Conservation (phyloP, 2,113 vertebrate genomes). For the Paramisgurnus dabryanus region DNA sequence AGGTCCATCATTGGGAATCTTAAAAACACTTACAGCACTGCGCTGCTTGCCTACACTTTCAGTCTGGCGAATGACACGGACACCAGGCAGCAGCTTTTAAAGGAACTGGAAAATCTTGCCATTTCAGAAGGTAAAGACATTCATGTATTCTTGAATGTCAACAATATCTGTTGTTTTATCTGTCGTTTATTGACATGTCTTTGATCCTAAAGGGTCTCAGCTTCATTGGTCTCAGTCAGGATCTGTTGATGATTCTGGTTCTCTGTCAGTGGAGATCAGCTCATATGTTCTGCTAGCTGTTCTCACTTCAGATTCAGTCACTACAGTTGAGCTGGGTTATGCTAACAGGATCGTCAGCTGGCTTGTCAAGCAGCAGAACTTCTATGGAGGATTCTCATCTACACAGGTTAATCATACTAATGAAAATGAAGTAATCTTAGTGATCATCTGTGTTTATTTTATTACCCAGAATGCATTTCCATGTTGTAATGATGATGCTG, state of each 20-base stretch:
- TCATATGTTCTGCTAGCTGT: slow-evolving; percentile 67
- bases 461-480: neutral
- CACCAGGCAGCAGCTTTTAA: slow-evolving; percentile 61
- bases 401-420: slow-evolving; percentile 69
- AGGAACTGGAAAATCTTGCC: slow-evolving; percentile 55
- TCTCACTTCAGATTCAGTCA: slow-evolving; percentile 53
- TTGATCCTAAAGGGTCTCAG: neutral
- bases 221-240: slow-evolving; percentile 53
- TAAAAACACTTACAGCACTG: slow-evolving; percentile 76
- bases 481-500: neutral
- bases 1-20: slow-evolving; percentile 49
- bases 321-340: slow-evolving; percentile 62
- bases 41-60: slow-evolving; percentile 83
- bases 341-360: slow-evolving; percentile 71
- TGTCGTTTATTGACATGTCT: neutral
- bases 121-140: slow-evolving; percentile 51
- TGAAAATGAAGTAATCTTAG: too few relatives aligned
- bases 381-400: slow-evolving; percentile 76
- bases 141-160: too few relatives aligned
- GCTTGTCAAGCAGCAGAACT: slow-evolving; percentile 74
- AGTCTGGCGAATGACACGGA: slow-evolving; percentile 76
- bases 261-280: slow-evolving; percentile 70
- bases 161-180: too few relatives aligned
- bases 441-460: neutral
- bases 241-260: slow-evolving; percentile 42